These are phyloP conservation scores for Lycopodina hypogea DNA, from an alignment of 37 sponge, comb jelly and placozoan species.

Conservation along the genomic window DNA sequence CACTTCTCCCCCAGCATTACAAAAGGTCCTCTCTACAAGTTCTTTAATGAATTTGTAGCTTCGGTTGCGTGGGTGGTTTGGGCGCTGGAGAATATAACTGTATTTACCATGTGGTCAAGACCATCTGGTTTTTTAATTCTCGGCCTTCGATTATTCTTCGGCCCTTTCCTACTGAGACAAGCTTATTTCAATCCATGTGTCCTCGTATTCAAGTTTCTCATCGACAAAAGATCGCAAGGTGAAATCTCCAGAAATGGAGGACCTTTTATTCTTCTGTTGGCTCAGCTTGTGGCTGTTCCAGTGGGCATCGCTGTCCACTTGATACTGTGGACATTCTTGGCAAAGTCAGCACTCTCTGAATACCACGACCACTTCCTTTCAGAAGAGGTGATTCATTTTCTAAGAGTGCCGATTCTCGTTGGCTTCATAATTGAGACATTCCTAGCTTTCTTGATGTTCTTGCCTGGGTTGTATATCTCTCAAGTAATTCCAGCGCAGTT, in stretches of 20 bases:
- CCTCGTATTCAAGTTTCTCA: neutral
- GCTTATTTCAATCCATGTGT: slow-evolving; percentile 18
- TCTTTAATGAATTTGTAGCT: slow-evolving; percentile 40
- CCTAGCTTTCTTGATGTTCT: slow-evolving; percentile 6
- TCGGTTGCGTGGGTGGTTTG: slow-evolving; percentile 13
- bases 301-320: neutral
- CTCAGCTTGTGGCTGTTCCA: neutral
- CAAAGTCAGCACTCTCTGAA: neutral
- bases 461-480: neutral
- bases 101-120: slow-evolving; percentile 4
- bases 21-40: neutral
- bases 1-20: neutral
- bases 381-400: neutral
- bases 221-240: neutral
- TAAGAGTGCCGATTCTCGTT: neutral
- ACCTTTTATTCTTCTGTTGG: neutral
- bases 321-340: slow-evolving; percentile 3
- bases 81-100: slow-evolving; percentile 16
- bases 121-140: neutral
- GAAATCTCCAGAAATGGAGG: neutral
- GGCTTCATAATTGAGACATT: slow-evolving; percentile 18
- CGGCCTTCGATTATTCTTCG: slow-evolving; percentile 8
- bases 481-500: neutral
- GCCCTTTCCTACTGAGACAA: neutral
- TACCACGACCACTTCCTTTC: slow-evolving; percentile 7